phyloP scores from a whole-genome alignment of 2,888 invertebrate species.

The Sphinx pinastri region DNA sequence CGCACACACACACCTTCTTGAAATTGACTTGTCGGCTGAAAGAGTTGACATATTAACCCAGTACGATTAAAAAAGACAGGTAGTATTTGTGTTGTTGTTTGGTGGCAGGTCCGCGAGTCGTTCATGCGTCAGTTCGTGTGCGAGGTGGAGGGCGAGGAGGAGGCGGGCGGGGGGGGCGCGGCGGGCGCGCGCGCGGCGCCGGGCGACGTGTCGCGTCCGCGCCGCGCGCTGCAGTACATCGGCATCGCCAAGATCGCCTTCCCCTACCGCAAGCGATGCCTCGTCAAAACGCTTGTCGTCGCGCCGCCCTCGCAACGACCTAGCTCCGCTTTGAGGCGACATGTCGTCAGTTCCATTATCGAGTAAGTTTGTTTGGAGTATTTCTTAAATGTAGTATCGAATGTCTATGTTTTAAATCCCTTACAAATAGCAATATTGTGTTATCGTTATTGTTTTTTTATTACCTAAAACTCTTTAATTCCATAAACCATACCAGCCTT shows the following conservation, averaged over 20 bases:
- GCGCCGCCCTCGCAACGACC: conserved; percentile 93
- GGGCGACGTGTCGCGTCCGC: conserved; percentile 63
- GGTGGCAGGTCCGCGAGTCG: conserved; percentile 93
- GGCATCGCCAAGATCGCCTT: conserved; percentile 73
- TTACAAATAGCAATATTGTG: too few species aligned
- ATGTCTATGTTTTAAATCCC: too few species aligned
- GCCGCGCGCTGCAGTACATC: conserved; percentile 74
- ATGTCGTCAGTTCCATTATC: conserved; percentile 94
- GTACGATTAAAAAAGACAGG: too few species aligned
- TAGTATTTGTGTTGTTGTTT: too few species aligned
- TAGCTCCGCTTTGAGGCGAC: conserved; percentile 90
- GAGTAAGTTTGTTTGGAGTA: conserved; percentile 84
- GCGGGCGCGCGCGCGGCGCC: conserved; percentile 32
- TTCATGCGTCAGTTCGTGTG: conserved; percentile 99
- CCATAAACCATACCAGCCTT: too few species aligned
- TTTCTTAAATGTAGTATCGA: too few species aligned
- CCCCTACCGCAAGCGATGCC: conserved; percentile 91
- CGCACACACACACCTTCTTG: too few species aligned
- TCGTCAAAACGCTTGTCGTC: conserved; percentile 91
- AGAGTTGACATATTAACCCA: too few species aligned
- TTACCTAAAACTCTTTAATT: too few species aligned
- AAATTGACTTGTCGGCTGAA: too few species aligned
- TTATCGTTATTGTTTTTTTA: too few species aligned
- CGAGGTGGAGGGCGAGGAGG: conserved; percentile 93
- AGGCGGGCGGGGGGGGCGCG: conserved; percentile 59